phyloP scores from a whole-genome alignment of 2,113 vertebrate species.

The Cynopterus brachyotis region DNA sequence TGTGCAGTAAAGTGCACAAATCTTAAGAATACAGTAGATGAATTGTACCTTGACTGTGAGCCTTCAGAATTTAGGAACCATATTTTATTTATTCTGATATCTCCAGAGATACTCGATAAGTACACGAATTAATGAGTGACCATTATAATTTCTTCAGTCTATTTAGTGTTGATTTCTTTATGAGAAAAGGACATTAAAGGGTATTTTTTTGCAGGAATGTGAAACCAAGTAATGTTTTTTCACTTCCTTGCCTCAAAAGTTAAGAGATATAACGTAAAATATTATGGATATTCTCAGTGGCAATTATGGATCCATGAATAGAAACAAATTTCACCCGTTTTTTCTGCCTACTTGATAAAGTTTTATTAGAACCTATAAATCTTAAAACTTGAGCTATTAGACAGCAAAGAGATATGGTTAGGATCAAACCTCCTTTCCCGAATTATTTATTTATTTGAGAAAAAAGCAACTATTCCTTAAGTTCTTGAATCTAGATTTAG shows the following conservation, averaged over 20 bases:
- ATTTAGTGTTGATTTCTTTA: conserved; percentile 12
- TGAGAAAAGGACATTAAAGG: not conserved
- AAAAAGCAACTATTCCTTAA: conserved; percentile 16
- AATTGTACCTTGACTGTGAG: not conserved
- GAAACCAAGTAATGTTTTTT: conserved; percentile 39
- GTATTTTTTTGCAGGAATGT: not conserved
- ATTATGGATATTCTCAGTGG: not conserved
- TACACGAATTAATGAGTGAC: not conserved
- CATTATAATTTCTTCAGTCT: not conserved
- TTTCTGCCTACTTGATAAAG: conserved; percentile 25
- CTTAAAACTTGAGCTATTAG: conserved; percentile 19
- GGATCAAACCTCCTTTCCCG: not conserved
- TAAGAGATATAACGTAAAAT: conserved; percentile 44
- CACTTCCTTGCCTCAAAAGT: conserved; percentile 18
- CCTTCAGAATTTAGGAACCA: not conserved
- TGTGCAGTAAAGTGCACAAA: not conserved
- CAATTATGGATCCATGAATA: conserved; percentile 6
- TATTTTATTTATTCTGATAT: conserved; percentile 19
- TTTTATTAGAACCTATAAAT: conserved; percentile 54
- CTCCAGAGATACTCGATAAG: not conserved
- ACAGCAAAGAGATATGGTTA: not conserved
- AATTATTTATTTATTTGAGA: conserved; percentile 29
- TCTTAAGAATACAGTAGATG: not conserved
- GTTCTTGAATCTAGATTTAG: conserved; percentile 42
- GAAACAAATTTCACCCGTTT: conserved; percentile 5